These are phyloP conservation scores for Scophthalmus maximus DNA, from an alignment of 2,113 vertebrate species.

Conservation along the genomic window DNA sequence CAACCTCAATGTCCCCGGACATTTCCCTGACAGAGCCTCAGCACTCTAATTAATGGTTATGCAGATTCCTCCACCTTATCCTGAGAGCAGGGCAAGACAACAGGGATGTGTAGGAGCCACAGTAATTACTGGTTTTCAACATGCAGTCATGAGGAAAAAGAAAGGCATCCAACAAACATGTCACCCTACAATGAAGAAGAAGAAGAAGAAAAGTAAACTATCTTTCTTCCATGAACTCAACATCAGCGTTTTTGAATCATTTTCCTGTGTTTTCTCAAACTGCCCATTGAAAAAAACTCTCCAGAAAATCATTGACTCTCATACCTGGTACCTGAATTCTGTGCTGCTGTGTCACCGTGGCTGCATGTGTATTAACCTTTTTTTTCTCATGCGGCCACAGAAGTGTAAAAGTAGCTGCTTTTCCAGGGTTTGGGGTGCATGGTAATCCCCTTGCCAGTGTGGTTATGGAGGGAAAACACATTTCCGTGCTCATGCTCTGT, in stretches of 20 bases:
- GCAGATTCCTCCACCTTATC: slow-evolving; percentile 66
- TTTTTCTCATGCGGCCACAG: slow-evolving; percentile 45
- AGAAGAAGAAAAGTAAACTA: neutral
- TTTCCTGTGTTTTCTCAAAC: slow-evolving; percentile 5
- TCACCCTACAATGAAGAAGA: neutral
- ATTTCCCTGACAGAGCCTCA: slow-evolving; percentile 49
- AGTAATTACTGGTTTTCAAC: slow-evolving; percentile 71
- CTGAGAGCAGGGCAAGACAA: slow-evolving; percentile 65
- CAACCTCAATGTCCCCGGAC: slow-evolving; percentile 27
- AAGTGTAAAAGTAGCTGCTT: slow-evolving; percentile 72
- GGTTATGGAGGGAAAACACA: slow-evolving; percentile 79
- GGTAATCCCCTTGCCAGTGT: slow-evolving; percentile 79
- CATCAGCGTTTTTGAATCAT: neutral
- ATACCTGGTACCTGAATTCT: slow-evolving; percentile 27
- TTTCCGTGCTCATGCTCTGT: slow-evolving; percentile 76
- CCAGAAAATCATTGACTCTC: slow-evolving; percentile 26
- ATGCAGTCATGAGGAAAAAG: slow-evolving; percentile 40
- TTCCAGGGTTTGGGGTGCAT: slow-evolving; percentile 71
- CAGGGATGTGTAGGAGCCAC: slow-evolving; percentile 65
- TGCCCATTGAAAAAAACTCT: neutral
- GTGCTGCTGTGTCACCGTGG: slow-evolving; percentile 50
- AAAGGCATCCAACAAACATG: slow-evolving; percentile 11
- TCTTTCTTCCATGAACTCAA: too few species aligned
- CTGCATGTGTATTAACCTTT: slow-evolving; percentile 57
- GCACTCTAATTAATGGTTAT: slow-evolving; percentile 79